Evolutionary conservation across 2,888 invertebrate genomes (phyloP).

Genomic region (Drosophila bunnanda): DNA sequence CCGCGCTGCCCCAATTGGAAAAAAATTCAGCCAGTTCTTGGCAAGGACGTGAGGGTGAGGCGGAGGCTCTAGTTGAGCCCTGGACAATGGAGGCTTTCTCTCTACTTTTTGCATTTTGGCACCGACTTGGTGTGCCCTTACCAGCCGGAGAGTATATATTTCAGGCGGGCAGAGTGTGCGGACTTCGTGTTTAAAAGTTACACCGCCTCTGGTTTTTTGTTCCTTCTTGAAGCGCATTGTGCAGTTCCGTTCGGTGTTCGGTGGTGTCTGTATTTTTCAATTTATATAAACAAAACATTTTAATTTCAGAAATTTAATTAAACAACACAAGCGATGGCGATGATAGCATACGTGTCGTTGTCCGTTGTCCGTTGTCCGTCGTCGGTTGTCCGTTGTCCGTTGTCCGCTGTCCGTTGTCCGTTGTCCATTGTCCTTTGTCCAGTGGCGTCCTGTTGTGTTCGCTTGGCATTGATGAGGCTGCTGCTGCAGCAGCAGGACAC

Average conservation of each 20-base stretch:
- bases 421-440: conserved; percentile 7
- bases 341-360: conserved; percentile 61
- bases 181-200: background rate
- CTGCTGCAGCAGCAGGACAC: conserved; percentile 12
- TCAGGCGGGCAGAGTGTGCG: background rate
- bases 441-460: conserved; percentile 10
- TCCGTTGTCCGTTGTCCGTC: conserved; percentile 1
- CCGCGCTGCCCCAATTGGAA: conserved; percentile 43
- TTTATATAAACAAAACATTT: conserved; percentile 85
- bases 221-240: conserved; percentile 48
- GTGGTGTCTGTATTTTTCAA: conserved; percentile 82
- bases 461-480: conserved; percentile 29
- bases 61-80: conserved; percentile 53
- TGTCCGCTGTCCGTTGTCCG: conserved; percentile 11
- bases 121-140: conserved; percentile 2
- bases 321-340: conserved; percentile 76
- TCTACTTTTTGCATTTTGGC: background rate
- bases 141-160: background rate
- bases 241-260: conserved; percentile 34
- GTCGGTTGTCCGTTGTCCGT: conserved; percentile 12
- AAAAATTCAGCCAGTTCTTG: background rate
- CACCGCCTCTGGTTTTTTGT: background rate
- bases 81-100: conserved; percentile 47
- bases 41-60: background rate
- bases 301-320: conserved; percentile 85